These are phyloP conservation scores for Pipistrellus pipistrellus DNA, from an alignment of 2,797 vertebrate genomes.

Conservation along the genomic window DNA sequence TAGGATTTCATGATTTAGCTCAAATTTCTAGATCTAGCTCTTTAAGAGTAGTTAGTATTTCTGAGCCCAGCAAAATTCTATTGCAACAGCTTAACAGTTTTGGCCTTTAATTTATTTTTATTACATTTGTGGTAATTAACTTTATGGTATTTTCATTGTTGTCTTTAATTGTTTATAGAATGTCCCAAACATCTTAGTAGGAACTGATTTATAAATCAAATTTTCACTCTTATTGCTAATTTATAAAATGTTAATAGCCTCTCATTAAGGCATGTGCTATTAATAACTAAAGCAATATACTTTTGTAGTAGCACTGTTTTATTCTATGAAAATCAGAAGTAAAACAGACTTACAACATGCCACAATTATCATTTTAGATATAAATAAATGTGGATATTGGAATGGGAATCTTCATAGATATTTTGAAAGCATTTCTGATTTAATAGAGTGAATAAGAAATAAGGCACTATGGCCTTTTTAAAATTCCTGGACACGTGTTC, in stretches of 20 bases:
- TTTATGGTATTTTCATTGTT: slow-evolving; percentile 77
- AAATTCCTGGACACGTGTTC: background rate
- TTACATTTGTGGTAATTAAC: slow-evolving; percentile 73
- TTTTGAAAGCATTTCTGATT: slow-evolving; percentile 40
- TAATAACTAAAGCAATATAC: slow-evolving; percentile 66
- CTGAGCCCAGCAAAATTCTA: slow-evolving; percentile 30
- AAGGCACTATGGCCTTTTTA: background rate
- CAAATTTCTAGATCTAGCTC: slow-evolving; percentile 28
- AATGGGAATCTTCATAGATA: slow-evolving; percentile 35
- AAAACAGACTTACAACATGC: slow-evolving; percentile 59
- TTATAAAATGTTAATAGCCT: slow-evolving; percentile 77
- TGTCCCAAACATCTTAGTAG: slow-evolving; percentile 69
- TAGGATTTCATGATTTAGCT: background rate
- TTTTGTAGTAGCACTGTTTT: slow-evolving; percentile 71
- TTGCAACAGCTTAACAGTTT: slow-evolving; percentile 42
- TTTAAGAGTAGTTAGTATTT: slow-evolving; percentile 44
- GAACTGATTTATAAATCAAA: slow-evolving; percentile 67
- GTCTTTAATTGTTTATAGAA: slow-evolving; percentile 71
- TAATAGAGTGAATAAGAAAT: background rate
- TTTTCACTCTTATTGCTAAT: slow-evolving; percentile 76
- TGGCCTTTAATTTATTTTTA: slow-evolving; percentile 69
- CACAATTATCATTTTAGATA: slow-evolving; percentile 15
- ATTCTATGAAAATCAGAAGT: slow-evolving; percentile 70
- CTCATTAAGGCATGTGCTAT: slow-evolving; percentile 69
- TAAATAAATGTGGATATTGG: slow-evolving; percentile 1